phyloP scores from a whole-genome alignment of 2,888 invertebrate genomes.

The Belgica antarctica region DNA sequence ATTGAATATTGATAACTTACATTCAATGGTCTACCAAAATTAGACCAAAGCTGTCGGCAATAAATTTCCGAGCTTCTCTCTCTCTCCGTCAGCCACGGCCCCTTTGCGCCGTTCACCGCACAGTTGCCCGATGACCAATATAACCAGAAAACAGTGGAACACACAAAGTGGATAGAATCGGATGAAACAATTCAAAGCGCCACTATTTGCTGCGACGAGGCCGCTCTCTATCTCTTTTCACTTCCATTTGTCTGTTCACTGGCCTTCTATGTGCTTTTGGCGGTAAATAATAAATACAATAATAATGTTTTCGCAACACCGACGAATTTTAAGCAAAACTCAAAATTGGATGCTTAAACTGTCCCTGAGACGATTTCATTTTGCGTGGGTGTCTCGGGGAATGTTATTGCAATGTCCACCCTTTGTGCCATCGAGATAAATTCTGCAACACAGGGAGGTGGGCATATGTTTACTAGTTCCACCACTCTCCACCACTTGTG shows the following conservation, averaged over 20 bases:
- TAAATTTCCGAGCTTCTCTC: constrained; percentile 31
- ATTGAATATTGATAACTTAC: constrained; percentile 42
- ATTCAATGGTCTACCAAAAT: constrained; percentile 35
- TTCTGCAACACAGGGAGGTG: constrained; percentile 31
- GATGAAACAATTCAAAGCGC: constrained; percentile 13
- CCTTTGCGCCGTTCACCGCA: neutral
- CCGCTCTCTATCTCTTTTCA: neutral
- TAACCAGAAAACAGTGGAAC: constrained; percentile 40
- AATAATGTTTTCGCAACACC: constrained; percentile 43
- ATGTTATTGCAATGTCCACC: too few species aligned
- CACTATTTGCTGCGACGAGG: constrained; percentile 10
- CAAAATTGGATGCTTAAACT: neutral
- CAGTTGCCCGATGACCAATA: constrained; percentile 30
- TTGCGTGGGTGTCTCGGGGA: too few species aligned
- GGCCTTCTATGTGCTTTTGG: constrained; percentile 17
- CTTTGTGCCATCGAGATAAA: too few species aligned
- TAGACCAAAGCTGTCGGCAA: constrained; percentile 41
- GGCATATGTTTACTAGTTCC: constrained; percentile 33
- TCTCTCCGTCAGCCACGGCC: neutral
- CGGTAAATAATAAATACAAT: constrained; percentile 43
- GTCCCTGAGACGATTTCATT: too few species aligned
- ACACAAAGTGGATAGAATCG: constrained; percentile 22
- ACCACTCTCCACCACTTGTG: constrained; percentile 16
- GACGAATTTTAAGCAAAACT: too few species aligned
- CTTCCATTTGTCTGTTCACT: constrained; percentile 29